phyloP scores from a whole-genome alignment of 2,797 vertebrate genomes.

The Sarcoramphus papa region DNA sequence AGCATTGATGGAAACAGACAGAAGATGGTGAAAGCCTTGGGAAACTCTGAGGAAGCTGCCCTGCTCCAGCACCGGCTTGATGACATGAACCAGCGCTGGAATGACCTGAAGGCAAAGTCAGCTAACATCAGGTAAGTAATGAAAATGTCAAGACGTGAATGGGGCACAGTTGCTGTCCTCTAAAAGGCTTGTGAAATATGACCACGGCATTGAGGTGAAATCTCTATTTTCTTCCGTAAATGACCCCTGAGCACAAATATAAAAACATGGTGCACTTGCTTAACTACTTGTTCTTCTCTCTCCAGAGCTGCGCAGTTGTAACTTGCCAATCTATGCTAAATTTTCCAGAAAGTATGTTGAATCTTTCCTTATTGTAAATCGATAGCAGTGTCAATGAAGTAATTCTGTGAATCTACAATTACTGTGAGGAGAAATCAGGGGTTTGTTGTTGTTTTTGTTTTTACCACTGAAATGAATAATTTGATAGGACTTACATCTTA shows the following conservation, averaged over 20 bases:
- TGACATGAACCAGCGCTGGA: conserved; percentile 99
- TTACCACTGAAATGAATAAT: not conserved
- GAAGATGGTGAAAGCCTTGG: conserved; percentile 95
- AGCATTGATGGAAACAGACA: conserved; percentile 93
- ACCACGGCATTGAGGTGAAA: not conserved
- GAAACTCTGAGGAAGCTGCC: conserved; percentile 90
- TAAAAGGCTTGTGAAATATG: not conserved
- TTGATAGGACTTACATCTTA: not conserved
- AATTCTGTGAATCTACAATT: not conserved
- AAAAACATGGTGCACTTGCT: not conserved
- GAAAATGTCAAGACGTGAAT: not conserved
- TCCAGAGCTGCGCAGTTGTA: not conserved
- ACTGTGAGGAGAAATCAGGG: not conserved
- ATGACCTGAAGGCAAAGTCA: conserved; percentile 91
- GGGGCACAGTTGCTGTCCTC: not conserved
- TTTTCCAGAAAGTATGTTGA: not conserved
- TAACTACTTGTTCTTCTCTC: not conserved
- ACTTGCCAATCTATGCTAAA: not conserved
- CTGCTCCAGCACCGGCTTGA: conserved; percentile 94
- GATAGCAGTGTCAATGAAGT: not conserved
- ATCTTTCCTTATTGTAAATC: not conserved
- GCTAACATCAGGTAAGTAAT: conserved; percentile 86
- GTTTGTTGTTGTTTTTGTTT: not conserved
- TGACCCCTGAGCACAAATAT: not conserved
- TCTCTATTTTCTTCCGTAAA: not conserved